Conservation (phyloP, 2,888 invertebrate species). For the Agrotis ipsilon region DNA sequence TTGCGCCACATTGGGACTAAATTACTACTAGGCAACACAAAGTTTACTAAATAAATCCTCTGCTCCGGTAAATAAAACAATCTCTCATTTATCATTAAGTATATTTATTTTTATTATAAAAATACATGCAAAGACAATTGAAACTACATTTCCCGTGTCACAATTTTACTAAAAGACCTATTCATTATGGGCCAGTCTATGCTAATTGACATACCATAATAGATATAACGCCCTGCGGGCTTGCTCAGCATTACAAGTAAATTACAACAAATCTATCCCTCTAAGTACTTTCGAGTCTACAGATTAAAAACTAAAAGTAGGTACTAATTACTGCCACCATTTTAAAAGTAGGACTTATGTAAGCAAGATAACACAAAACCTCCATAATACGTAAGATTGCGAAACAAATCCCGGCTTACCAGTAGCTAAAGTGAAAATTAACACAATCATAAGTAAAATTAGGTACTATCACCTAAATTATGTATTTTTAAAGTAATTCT, state of each 20-base stretch:
- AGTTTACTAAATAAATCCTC: not conserved
- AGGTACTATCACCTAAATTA: constrained; percentile 27
- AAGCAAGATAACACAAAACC: constrained; percentile 64
- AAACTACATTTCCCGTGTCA: constrained; percentile 56
- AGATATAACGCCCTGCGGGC: constrained; percentile 44
- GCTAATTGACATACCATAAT: constrained; percentile 60
- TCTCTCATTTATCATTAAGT: constrained; percentile 20
- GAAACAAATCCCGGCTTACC: constrained; percentile 71
- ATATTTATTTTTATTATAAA: constrained; percentile 70
- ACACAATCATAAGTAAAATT: constrained; percentile 27
- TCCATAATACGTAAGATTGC: constrained; percentile 68
- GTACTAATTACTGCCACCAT: constrained; percentile 55
- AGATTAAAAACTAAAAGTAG: constrained; percentile 58
- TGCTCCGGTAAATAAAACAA: constrained; percentile 41
- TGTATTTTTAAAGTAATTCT: constrained; percentile 35
- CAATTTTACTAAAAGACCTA: constrained; percentile 52
- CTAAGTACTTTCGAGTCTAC: constrained; percentile 67
- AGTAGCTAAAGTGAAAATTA: constrained; percentile 44
- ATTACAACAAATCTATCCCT: constrained; percentile 57
- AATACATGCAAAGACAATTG: constrained; percentile 66
- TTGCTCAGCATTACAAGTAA: constrained; percentile 38
- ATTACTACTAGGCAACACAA: too few relatives aligned
- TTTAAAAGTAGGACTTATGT: constrained; percentile 43
- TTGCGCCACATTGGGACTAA: too few relatives aligned
- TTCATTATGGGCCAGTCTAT: constrained; percentile 42